Evolutionary conservation across 2,888 invertebrate genomes (phyloP).

Genomic region (Flexamia atlantica): DNA sequence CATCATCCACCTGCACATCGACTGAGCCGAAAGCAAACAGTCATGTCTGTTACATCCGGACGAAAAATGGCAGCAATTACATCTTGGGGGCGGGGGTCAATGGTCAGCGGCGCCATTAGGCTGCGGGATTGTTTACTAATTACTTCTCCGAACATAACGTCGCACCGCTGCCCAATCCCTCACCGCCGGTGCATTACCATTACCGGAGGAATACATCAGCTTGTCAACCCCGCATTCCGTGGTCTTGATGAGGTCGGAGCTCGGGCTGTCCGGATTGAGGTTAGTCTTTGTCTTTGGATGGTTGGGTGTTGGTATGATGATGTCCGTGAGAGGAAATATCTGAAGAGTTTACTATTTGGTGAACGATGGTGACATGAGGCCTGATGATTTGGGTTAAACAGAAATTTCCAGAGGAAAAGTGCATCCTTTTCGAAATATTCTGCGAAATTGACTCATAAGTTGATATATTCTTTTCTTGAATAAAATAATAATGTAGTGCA

Average conservation of each 20-base stretch:
- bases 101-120: slow-evolving; percentile 48
- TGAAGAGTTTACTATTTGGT: too few relatives aligned
- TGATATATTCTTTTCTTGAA: too few relatives aligned
- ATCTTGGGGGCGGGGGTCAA: slow-evolving; percentile 20
- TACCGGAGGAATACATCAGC: slow-evolving; percentile 19
- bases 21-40: slow-evolving; percentile 47
- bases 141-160: slow-evolving; percentile 48
- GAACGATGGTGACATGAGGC: too few relatives aligned
- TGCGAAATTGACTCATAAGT: too few relatives aligned
- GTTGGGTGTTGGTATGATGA: too few relatives aligned
- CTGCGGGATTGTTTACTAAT: slow-evolving; percentile 53
- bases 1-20: background rate
- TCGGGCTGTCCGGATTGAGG: too few relatives aligned
- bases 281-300: too few relatives aligned
- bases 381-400: too few relatives aligned
- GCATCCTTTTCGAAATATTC: too few relatives aligned
- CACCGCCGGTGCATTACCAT: slow-evolving; percentile 39
- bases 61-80: slow-evolving; percentile 51
- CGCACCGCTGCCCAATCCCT: slow-evolving; percentile 31
- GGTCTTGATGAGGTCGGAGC: background rate
- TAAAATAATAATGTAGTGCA: too few relatives aligned
- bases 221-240: slow-evolving; percentile 10
- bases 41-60: slow-evolving; percentile 43
- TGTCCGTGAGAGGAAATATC: too few relatives aligned
- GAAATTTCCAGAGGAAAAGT: too few relatives aligned